A percentile compares a stretch with the other conserved stretches of the same genome.
phyloP scores from a whole-genome alignment of 2,797 vertebrate species.

The Serranus cabrilla region DNA sequence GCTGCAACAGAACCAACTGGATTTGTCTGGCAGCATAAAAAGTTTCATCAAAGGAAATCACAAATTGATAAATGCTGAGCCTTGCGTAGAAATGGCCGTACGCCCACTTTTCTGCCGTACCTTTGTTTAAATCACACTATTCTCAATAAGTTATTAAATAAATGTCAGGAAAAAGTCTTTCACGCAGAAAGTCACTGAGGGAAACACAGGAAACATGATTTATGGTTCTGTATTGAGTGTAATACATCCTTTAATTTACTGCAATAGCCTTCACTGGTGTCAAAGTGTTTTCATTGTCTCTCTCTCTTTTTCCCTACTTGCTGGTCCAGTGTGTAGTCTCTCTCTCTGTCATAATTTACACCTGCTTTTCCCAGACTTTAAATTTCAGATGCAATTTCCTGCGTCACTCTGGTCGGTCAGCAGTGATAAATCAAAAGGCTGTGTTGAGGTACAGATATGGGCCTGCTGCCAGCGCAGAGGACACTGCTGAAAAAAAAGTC shows the following conservation, averaged over 20 bases:
- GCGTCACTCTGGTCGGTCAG: neutral
- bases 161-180: neutral
- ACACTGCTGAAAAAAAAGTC: neutral
- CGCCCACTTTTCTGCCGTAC: too few relatives aligned
- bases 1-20: too few relatives aligned
- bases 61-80: too few relatives aligned
- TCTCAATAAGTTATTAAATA: neutral
- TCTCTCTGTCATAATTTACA: conserved; percentile 4
- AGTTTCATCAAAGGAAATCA: too few relatives aligned
- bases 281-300: conserved; percentile 1
- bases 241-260: neutral
- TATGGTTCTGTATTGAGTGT: neutral
- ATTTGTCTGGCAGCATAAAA: too few relatives aligned
- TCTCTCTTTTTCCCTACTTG: neutral
- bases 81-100: too few relatives aligned
- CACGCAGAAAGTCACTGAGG: neutral
- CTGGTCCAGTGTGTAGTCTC: neutral
- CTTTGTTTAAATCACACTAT: too few relatives aligned
- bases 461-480: neutral
- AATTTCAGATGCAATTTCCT: conserved; percentile 29
- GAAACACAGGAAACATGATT: neutral
- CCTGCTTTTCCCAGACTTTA: conserved; percentile 20
- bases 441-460: neutral
- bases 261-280: neutral
- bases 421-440: conserved; percentile 13